These are phyloP conservation scores for Lottia gigantea DNA, from an alignment of 2,888 invertebrate species.

Conservation along the genomic window DNA sequence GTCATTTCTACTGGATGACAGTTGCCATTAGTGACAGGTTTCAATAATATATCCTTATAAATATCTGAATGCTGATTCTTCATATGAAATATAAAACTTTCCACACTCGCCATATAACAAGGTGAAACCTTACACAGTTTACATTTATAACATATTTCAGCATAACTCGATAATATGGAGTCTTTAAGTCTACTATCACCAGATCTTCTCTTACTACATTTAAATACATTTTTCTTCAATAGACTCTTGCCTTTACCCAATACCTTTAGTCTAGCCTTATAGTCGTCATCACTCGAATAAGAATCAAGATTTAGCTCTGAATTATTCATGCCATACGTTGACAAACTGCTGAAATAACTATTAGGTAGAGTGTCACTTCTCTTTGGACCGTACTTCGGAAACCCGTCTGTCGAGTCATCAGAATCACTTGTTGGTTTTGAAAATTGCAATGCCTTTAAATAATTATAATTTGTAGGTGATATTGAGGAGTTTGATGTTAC, in stretches of 20 bases:
- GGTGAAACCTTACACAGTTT: constrained; percentile 52
- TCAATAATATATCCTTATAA: constrained; percentile 5
- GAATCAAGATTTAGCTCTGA: background rate
- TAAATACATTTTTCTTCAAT: constrained; percentile 3
- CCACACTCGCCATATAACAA: constrained; percentile 43
- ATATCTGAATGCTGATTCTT: constrained; percentile 41
- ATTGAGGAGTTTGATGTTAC: background rate
- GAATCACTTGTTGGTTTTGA: background rate
- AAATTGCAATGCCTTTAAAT: background rate
- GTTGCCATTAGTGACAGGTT: background rate
- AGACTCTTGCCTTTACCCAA: background rate
- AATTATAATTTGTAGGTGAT: background rate
- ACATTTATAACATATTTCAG: constrained; percentile 59
- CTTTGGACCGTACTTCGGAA: background rate
- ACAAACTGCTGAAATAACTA: background rate
- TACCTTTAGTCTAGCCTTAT: background rate
- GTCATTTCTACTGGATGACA: background rate
- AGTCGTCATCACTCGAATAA: background rate
- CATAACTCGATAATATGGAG: constrained; percentile 30
- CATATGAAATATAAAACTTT: constrained; percentile 49
- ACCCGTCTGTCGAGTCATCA: background rate
- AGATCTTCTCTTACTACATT: background rate
- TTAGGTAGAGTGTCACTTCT: constrained; percentile 2
- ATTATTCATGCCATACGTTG: background rate
- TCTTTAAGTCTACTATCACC: constrained; percentile 1